phyloP scores from a whole-genome alignment of 2,888 invertebrate genomes.

The Melieria crassipennis region DNA sequence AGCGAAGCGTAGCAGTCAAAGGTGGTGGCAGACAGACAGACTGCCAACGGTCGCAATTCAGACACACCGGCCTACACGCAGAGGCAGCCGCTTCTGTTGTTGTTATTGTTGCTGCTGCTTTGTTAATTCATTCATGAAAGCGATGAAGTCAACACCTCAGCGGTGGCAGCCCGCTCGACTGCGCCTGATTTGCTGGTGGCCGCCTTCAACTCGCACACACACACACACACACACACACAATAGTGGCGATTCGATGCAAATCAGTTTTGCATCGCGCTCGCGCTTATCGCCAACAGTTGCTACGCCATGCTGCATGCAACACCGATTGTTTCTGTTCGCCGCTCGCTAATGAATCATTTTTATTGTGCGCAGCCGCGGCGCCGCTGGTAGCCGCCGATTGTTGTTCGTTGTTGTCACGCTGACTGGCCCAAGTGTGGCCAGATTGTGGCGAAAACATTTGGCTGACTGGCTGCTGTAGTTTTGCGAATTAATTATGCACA shows the following conservation, averaged over 20 bases:
- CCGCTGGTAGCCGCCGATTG: no score
- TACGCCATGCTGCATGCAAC: conserved; percentile 18
- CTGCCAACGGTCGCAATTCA: conserved; percentile 2
- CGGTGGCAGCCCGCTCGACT: background rate
- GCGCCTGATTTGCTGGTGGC: background rate
- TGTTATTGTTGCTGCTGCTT: background rate
- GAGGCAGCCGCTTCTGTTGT: no score
- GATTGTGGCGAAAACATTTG: conserved; percentile 9
- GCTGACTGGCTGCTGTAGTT: conserved; percentile 39
- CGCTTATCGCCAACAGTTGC: background rate
- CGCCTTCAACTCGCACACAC: background rate
- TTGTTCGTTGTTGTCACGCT: background rate
- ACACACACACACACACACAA: background rate
- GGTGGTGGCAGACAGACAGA: conserved; percentile 7
- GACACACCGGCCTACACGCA: background rate
- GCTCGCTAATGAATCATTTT: conserved; percentile 62
- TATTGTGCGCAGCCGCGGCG: conserved; percentile 25
- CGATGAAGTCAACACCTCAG: conserved; percentile 9
- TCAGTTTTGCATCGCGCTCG: conserved; percentile 4
- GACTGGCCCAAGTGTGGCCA: background rate
- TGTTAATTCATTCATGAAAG: conserved; percentile 24
- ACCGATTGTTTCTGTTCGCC: conserved; percentile 29
- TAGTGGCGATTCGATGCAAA: conserved; percentile 13
- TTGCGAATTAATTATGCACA: conserved; percentile 64
- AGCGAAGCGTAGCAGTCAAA: background rate